Percentiles rank a stretch among this genome's conserved stretches.
Evolutionary conservation across 2,888 invertebrate species (phyloP).

Genomic region (Conchocele bisecta): DNA sequence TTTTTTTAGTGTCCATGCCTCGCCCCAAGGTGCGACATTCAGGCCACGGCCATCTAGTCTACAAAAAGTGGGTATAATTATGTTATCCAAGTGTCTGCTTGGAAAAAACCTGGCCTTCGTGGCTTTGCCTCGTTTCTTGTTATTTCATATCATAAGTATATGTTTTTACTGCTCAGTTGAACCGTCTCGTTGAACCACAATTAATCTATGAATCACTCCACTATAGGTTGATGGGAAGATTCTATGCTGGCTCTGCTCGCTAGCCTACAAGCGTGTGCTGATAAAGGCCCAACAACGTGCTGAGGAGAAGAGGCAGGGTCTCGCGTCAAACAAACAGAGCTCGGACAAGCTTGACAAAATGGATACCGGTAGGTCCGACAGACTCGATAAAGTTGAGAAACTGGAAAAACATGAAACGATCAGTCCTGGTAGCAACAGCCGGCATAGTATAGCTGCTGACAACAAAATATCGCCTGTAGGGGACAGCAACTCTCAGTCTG

Average conservation of each 20-base stretch:
- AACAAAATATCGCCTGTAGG: slow-evolving; percentile 58
- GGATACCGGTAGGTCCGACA: slow-evolving; percentile 60
- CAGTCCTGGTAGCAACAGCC: slow-evolving; percentile 54
- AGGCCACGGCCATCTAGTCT: too few species aligned
- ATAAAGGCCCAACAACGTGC: slow-evolving; percentile 88
- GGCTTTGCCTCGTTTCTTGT: too few species aligned
- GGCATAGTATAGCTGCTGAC: slow-evolving; percentile 41
- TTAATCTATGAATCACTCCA: too few species aligned
- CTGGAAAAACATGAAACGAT: slow-evolving; percentile 51
- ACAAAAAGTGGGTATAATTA: too few species aligned
- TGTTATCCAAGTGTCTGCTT: too few species aligned
- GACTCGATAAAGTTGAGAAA: slow-evolving; percentile 56
- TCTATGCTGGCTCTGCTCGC: slow-evolving; percentile 97
- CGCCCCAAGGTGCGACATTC: too few species aligned
- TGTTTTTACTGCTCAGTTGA: too few species aligned
- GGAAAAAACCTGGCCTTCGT: too few species aligned
- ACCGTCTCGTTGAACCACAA: too few species aligned
- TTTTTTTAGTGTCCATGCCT: too few species aligned
- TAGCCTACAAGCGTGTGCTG: slow-evolving; percentile 95
- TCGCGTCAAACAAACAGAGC: slow-evolving; percentile 52
- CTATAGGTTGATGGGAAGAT: slow-evolving; percentile 98
- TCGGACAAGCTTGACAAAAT: slow-evolving; percentile 59
- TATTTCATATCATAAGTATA: too few species aligned
- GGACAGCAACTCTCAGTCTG: slow-evolving; percentile 40
- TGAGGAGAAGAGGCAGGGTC: slow-evolving; percentile 60